phyloP scores from a whole-genome alignment of 1,140 invertebrate species.

The Drosophila mayri region DNA sequence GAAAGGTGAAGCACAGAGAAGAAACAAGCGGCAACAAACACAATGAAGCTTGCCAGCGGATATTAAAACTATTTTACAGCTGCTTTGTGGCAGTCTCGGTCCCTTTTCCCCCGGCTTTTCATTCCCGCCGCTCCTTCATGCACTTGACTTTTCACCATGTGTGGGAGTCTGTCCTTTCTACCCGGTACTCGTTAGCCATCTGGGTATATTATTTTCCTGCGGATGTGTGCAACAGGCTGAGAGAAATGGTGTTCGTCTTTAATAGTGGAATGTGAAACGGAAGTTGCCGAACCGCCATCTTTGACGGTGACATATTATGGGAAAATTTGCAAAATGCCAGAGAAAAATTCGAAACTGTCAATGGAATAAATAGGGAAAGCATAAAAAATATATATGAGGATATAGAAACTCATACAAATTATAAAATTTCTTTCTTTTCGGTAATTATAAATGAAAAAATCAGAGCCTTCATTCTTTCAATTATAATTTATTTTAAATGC shows the following conservation, averaged over 20 bases:
- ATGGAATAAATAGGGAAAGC: neutral
- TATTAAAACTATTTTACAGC: conserved; percentile 82
- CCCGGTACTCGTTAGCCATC: conserved; percentile 22
- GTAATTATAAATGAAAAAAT: neutral
- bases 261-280: conserved; percentile 1
- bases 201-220: conserved; percentile 45
- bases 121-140: conserved; percentile 21
- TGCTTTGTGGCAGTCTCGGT: conserved; percentile 57
- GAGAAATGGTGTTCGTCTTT: conserved; percentile 6
- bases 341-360: neutral
- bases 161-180: neutral
- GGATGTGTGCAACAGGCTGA: conserved; percentile 34
- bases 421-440: too few species aligned
- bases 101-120: conserved; percentile 16
- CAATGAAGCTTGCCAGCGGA: conserved; percentile 73
- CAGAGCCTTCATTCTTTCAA: neutral
- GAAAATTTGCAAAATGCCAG: neutral
- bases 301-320: neutral
- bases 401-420: neutral
- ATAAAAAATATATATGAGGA: neutral
- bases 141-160: conserved; percentile 30
- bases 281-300: conserved; percentile 8
- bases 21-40: conserved; percentile 39
- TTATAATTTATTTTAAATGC: neutral
- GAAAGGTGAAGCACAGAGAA: neutral